phyloP scores from a whole-genome alignment of 2,797 vertebrate genomes.

The Cheirogaleus major region DNA sequence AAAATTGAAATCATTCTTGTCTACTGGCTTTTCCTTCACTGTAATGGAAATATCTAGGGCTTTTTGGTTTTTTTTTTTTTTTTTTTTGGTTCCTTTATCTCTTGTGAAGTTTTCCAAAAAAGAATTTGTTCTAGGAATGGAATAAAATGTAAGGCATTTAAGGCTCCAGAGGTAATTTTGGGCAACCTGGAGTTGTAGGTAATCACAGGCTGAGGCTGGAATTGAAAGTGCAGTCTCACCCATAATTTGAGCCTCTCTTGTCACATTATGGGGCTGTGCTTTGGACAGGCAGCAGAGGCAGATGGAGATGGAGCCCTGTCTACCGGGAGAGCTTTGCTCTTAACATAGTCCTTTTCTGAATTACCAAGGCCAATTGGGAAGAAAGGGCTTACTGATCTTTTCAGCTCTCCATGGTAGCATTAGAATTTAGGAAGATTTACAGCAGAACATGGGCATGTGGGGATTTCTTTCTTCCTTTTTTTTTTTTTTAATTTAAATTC shows the following conservation, averaged over 20 bases:
- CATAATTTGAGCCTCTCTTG: slow-evolving; percentile 25
- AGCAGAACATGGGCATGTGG: background rate
- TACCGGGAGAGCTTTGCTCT: background rate
- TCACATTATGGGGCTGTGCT: background rate
- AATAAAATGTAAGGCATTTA: background rate
- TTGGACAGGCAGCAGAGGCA: background rate
- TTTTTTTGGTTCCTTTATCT: slow-evolving; percentile 3
- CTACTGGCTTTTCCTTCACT: background rate
- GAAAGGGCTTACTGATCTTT: background rate
- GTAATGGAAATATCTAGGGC: background rate
- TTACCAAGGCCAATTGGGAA: slow-evolving; percentile 4
- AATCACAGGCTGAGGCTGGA: slow-evolving; percentile 16
- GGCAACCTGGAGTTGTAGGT: slow-evolving; percentile 29
- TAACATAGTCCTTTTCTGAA: background rate
- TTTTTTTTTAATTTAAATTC: background rate
- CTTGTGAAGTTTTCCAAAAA: slow-evolving; percentile 42
- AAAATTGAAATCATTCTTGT: background rate
- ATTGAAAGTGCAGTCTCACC: background rate
- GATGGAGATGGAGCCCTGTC: background rate
- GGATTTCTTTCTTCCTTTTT: background rate
- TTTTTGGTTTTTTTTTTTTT: background rate
- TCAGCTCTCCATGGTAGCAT: background rate
- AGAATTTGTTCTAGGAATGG: slow-evolving; percentile 52
- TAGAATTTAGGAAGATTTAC: background rate
- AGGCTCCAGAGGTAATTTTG: slow-evolving; percentile 52